Evolutionary conservation across 2,113 vertebrate genomes (phyloP).

Genomic region (Hippocampus zosterae): DNA sequence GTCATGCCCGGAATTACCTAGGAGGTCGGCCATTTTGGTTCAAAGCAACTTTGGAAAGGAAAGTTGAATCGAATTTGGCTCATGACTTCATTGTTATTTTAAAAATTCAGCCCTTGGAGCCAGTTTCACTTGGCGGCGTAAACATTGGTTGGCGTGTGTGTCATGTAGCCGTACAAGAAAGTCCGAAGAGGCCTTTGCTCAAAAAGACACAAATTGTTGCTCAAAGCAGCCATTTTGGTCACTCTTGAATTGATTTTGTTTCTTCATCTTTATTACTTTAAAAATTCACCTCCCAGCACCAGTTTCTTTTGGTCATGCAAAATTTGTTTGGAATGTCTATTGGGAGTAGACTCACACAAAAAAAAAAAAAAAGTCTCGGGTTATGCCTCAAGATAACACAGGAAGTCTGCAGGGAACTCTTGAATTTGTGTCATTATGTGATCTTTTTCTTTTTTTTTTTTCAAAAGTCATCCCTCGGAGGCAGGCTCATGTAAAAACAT

Average conservation of each 20-base stretch:
- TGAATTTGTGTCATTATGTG: too few relatives aligned
- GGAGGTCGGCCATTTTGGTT: background rate
- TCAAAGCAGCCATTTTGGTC: background rate
- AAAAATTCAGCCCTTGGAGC: background rate
- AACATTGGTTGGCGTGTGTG: background rate
- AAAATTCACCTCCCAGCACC: too few relatives aligned
- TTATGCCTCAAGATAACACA: too few relatives aligned
- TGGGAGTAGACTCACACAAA: too few relatives aligned
- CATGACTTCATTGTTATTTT: background rate
- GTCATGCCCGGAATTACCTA: background rate
- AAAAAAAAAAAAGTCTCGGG: too few relatives aligned
- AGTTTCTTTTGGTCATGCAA: background rate
- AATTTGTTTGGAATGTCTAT: background rate
- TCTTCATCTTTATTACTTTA: too few relatives aligned
- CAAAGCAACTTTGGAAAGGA: background rate
- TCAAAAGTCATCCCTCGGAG: too few relatives aligned
- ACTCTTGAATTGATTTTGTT: background rate
- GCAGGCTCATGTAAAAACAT: too few relatives aligned
- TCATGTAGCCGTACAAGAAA: background rate
- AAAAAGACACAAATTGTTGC: background rate
- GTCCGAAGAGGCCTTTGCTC: too few relatives aligned
- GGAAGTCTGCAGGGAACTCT: too few relatives aligned
- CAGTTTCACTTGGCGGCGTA: background rate
- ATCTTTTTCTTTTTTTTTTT: too few relatives aligned
- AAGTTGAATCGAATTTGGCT: background rate